Conservation (phyloP, 1,140 invertebrate species). For the Eumaeus atala region DNA sequence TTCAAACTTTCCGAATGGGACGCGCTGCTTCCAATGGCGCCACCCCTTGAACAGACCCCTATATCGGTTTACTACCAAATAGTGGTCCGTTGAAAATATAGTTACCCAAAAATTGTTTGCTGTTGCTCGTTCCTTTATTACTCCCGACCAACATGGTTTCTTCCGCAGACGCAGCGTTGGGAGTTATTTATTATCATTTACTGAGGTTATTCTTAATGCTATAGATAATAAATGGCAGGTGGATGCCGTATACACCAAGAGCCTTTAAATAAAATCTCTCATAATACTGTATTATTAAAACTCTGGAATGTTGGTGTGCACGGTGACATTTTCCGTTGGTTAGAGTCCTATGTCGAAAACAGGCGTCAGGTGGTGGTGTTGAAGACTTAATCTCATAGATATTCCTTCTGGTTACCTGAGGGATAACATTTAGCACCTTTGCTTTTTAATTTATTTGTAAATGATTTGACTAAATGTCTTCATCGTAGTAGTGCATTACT, state of each 20-base stretch:
- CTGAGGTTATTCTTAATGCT: conserved; percentile 9
- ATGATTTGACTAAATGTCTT: background rate
- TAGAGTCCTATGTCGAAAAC: background rate
- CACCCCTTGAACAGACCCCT: no score
- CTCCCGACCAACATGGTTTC: background rate
- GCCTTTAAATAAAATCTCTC: background rate
- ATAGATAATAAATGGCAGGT: conserved; percentile 6
- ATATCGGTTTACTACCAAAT: no score
- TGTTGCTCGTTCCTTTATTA: background rate
- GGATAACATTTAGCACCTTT: conserved; percentile 1
- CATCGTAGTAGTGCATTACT: background rate
- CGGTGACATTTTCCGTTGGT: background rate
- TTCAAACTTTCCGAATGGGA: no score
- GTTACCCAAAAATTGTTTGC: background rate
- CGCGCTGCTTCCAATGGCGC: no score
- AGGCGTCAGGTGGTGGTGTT: background rate
- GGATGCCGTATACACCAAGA: background rate
- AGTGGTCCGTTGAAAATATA: no score
- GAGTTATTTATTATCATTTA: background rate
- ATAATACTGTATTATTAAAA: conserved; percentile 1
- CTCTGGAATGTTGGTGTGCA: conserved; percentile 5
- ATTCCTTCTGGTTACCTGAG: background rate
- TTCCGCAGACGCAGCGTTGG: background rate
- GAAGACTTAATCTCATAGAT: background rate
- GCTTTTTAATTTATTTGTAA: background rate